A percentile compares a stretch with the other conserved stretches of the same genome.
Conservation (phyloP, 2,797 vertebrate species). For the Leptatherina wallacei region DNA sequence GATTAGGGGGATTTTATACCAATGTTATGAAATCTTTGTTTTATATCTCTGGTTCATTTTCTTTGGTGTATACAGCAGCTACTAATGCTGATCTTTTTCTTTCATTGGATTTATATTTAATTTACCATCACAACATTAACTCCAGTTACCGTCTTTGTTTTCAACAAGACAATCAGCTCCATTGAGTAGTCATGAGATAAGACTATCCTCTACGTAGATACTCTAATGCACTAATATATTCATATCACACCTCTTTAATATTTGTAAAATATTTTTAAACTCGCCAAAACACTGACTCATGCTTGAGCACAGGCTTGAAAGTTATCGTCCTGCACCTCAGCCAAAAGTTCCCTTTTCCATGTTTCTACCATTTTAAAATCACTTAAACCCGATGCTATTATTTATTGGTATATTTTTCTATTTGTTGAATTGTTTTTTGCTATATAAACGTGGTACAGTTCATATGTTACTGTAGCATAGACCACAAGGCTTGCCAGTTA, state of each 20-base stretch:
- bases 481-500: conserved; percentile 87
- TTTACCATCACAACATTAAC: conserved; percentile 37
- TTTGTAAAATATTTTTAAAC: conserved; percentile 53
- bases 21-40: conserved; percentile 53
- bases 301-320: conserved; percentile 65
- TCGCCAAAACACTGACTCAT: conserved; percentile 83
- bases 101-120: background rate
- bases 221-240: conserved; percentile 74
- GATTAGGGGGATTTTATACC: conserved; percentile 61
- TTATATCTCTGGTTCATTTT: conserved; percentile 23
- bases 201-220: conserved; percentile 61
- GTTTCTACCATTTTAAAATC: conserved; percentile 34
- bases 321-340: conserved; percentile 66
- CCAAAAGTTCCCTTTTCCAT: conserved; percentile 54
- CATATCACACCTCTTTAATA: conserved; percentile 64
- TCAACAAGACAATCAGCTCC: conserved; percentile 77
- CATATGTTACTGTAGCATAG: conserved; percentile 78
- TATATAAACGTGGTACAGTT: conserved; percentile 83
- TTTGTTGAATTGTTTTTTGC: conserved; percentile 65
- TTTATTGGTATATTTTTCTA: conserved; percentile 71
- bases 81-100: conserved; percentile 22
- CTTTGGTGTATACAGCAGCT: conserved; percentile 14
- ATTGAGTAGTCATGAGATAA: conserved; percentile 54
- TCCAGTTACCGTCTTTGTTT: conserved; percentile 66
- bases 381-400: conserved; percentile 55